Evolutionary conservation across 1,140 invertebrate species (phyloP), one percentile per base, ranked within the genome.

Genomic region (Diorhabda carinulata): DNA sequence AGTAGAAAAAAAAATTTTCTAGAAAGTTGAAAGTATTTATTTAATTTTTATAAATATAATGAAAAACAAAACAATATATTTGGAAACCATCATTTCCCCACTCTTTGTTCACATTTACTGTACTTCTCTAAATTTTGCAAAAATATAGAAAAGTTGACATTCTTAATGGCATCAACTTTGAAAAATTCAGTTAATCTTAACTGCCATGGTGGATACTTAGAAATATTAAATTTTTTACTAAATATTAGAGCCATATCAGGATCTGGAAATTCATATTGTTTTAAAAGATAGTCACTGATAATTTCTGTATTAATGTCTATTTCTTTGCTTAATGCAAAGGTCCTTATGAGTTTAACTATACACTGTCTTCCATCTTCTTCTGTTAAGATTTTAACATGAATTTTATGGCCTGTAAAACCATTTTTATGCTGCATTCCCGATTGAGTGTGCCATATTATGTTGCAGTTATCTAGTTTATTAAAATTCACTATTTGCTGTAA

Each of bases 161-260:
- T 83, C 76, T 85, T 80, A 73, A 86, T 83, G 68, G 82, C 77
- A 70, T 84, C 82, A 72, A 89, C 73, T 80, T 83, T 86, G 80
- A 88, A 78, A 81, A 91, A 90, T 82, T 90, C 89, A 47, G 89
- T 88, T 59, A 89, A 76, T 82, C 86, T 84, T 73, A 89, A 87
- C 74, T 91, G 89, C 90, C 89, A 91, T 56, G 89, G 89, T 25
- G 90, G 80, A 78, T 89, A 82, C 67, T 88, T 88, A 77, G 84
- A 84, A 56, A 87, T 87, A 68, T 81, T 84, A 73, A 86, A 86
- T 56, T 80, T 73, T 41, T 84, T 78, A 41, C 88, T 89, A 76
- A 84, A 88, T 76, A 87, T 85, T 66, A 91, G 76, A 52, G 84
- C 86, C 70, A 91, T 75, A 73, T 91, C 88, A 40, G 89, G 89